These are phyloP conservation scores for Darevskia mixta DNA, from an alignment of 2,797 vertebrate species.

Conservation along the genomic window DNA sequence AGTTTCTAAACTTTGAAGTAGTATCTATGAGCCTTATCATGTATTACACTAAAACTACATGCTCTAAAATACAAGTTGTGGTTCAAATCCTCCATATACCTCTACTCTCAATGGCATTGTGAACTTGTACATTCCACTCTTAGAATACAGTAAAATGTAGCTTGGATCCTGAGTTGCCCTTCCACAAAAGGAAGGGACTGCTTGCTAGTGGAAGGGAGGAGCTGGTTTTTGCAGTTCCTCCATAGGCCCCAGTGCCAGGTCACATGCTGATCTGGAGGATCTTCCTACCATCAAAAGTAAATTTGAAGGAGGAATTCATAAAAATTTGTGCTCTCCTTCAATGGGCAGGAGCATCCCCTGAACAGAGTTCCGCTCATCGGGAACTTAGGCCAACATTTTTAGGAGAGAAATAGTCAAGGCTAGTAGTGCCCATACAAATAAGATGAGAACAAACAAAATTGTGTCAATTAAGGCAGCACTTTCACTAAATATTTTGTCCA, in stretches of 20 bases:
- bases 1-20: background rate
- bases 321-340: background rate
- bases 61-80: background rate
- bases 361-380: background rate
- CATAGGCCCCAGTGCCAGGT: no score
- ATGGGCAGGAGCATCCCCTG: background rate
- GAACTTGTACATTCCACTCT: background rate
- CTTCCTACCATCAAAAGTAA: background rate
- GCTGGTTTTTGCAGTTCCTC: background rate
- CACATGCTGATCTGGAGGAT: background rate
- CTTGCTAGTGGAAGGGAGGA: background rate
- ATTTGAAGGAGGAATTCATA: background rate
- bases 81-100: slow-evolving; percentile 15
- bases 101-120: background rate
- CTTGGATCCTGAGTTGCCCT: no score
- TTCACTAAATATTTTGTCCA: background rate
- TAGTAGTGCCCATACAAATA: slow-evolving; percentile 6
- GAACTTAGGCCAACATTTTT: background rate
- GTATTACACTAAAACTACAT: background rate
- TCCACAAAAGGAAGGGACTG: no score
- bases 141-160: no score
- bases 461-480: background rate
- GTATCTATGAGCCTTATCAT: background rate
- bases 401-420: background rate
- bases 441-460: background rate